Percentiles rank a stretch among this genome's conserved stretches.
These are phyloP conservation scores for Pemphigus obesinymphae DNA, from an alignment of 1,140 invertebrate genomes.

Conservation along the genomic window DNA sequence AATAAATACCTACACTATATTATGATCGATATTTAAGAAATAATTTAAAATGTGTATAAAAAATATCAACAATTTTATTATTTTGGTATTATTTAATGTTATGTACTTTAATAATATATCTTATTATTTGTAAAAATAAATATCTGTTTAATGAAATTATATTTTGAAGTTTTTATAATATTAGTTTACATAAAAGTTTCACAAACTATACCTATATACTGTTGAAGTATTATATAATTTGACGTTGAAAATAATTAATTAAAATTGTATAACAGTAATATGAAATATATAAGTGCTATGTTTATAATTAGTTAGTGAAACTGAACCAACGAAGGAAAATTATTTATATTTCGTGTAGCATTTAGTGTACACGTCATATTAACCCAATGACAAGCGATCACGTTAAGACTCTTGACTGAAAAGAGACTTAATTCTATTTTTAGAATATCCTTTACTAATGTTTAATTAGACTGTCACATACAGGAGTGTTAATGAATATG, in stretches of 20 bases:
- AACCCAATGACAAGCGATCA: background rate
- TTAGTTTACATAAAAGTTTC: background rate
- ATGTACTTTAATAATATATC: too few relatives aligned
- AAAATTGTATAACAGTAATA: background rate
- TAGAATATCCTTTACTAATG: conserved; percentile 1
- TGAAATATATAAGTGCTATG: too few relatives aligned
- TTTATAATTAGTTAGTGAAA: background rate
- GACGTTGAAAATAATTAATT: background rate
- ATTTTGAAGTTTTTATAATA: background rate
- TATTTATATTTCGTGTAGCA: background rate
- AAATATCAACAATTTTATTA: too few relatives aligned
- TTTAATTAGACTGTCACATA: conserved; percentile 21
- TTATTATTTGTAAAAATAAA: too few relatives aligned
- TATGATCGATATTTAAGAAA: too few relatives aligned
- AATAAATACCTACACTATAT: too few relatives aligned
- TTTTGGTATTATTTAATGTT: too few relatives aligned
- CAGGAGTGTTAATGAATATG: too few relatives aligned
- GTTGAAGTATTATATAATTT: background rate
- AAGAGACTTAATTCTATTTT: conserved; percentile 30
- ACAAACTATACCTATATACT: background rate
- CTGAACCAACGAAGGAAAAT: background rate
- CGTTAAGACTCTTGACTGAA: background rate
- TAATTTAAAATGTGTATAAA: too few relatives aligned
- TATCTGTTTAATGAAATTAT: too few relatives aligned
- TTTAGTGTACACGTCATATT: background rate